A percentile compares a stretch with the other conserved stretches of the same genome.
Conservation (phyloP, 92 coral and sea anemone genomes). For the Parazoanthus swiftii region DNA sequence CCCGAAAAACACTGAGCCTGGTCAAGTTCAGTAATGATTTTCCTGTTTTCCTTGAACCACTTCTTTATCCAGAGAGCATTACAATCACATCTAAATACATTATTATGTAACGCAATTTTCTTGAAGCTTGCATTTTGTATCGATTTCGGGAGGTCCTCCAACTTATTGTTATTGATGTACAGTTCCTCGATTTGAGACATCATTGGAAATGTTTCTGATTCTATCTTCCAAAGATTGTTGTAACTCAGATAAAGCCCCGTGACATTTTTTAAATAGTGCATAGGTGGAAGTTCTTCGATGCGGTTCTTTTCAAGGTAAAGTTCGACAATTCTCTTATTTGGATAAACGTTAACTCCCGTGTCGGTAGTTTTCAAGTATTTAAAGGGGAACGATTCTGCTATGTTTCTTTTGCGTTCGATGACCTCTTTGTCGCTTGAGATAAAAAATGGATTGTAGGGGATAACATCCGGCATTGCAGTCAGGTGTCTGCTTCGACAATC, state of each 20-base stretch:
- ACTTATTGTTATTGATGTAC: conserved; percentile 15
- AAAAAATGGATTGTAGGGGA: background rate
- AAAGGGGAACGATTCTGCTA: no score
- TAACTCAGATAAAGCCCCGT: conserved; percentile 24
- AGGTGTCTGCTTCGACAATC: conserved; percentile 25
- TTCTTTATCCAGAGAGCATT: conserved; percentile 24
- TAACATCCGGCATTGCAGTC: background rate
- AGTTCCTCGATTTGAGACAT: background rate
- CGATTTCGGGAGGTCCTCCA: conserved; percentile 7
- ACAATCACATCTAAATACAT: conserved; percentile 17
- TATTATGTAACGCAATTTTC: background rate
- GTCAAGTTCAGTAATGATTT: background rate
- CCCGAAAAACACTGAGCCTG: background rate
- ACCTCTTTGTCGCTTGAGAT: no score
- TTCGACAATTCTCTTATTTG: background rate
- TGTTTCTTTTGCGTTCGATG: no score
- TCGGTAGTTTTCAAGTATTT: no score
- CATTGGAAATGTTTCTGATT: background rate
- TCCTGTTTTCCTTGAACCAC: conserved; percentile 9
- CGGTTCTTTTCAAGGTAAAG: conserved; percentile 9
- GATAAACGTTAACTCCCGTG: no score
- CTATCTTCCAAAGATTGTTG: conserved; percentile 5
- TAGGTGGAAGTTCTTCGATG: background rate
- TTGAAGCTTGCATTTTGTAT: background rate
- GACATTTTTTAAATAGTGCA: conserved; percentile 7